Conservation (phyloP, 2,113 vertebrate genomes). For the Laticauda colubrina region DNA sequence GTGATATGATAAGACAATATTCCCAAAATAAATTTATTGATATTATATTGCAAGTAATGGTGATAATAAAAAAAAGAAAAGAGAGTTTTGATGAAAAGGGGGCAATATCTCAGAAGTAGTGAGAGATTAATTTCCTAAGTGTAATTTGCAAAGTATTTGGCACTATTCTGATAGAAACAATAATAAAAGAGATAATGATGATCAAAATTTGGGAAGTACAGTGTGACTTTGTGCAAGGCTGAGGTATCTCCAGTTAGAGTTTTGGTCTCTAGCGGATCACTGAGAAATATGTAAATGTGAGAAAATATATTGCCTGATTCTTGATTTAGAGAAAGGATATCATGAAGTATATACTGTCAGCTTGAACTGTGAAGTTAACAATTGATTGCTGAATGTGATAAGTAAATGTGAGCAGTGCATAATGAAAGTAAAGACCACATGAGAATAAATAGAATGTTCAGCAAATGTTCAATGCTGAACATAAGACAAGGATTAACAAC, state of each 20-base stretch:
- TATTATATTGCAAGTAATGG: neutral
- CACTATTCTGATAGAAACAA: neutral
- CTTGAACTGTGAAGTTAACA: neutral
- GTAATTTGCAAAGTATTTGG: neutral
- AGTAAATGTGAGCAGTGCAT: neutral
- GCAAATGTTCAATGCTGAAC: neutral
- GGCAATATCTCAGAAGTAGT: neutral
- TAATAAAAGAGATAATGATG: neutral
- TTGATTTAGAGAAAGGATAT: neutral
- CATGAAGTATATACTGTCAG: neutral
- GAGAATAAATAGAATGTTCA: neutral
- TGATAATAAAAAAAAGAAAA: neutral
- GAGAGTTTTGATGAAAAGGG: neutral
- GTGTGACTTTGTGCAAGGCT: neutral
- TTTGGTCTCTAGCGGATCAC: neutral
- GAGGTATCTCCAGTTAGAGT: neutral
- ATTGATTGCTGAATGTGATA: neutral
- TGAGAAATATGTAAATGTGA: neutral
- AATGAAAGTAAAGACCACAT: neutral
- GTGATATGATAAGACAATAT: neutral
- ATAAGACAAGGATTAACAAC: neutral
- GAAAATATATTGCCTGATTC: neutral
- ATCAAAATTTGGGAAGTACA: neutral
- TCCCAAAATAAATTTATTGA: neutral
- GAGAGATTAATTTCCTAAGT: neutral